These are phyloP conservation scores for Drosophila subpulchrella DNA, from an alignment of 1,140 invertebrate species.

Conservation along the genomic window DNA sequence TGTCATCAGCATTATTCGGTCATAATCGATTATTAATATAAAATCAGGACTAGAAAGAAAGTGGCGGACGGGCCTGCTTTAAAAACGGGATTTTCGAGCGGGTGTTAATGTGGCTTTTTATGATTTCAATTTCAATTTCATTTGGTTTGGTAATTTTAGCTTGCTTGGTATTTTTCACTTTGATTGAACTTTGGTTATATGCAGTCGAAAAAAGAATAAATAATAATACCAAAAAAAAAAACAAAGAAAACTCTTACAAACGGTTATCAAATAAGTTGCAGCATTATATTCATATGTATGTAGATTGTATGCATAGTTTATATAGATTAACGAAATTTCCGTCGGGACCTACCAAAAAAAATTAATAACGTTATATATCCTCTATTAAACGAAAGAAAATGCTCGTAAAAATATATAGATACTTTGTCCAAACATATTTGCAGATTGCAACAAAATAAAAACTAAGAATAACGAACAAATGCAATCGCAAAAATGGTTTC, in stretches of 20 bases:
- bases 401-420: conserved; percentile 22
- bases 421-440: conserved; percentile 14
- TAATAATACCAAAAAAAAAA: conserved; percentile 22
- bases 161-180: conserved; percentile 48
- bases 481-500: conserved; percentile 49
- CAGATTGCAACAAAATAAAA: conserved; percentile 29
- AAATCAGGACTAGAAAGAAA: conserved; percentile 73
- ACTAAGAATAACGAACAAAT: conserved; percentile 29
- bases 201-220: conserved; percentile 50
- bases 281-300: conserved; percentile 64
- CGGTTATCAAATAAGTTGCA: conserved; percentile 62
- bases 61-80: conserved; percentile 52
- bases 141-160: conserved; percentile 23
- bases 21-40: conserved; percentile 54
- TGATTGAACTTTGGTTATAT: conserved; percentile 61
- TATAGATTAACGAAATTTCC: conserved; percentile 59
- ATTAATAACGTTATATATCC: conserved; percentile 13
- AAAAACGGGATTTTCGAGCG: conserved; percentile 44
- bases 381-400: conserved; percentile 40
- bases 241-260: conserved; percentile 52
- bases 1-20: conserved; percentile 33
- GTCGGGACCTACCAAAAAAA: conserved; percentile 54
- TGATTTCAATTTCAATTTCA: conserved; percentile 32
- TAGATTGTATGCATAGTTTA: conserved; percentile 62
- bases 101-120: conserved; percentile 50